phyloP scores from a whole-genome alignment of 2,113 vertebrate genomes.

The Syngnathoides biaculeatus region DNA sequence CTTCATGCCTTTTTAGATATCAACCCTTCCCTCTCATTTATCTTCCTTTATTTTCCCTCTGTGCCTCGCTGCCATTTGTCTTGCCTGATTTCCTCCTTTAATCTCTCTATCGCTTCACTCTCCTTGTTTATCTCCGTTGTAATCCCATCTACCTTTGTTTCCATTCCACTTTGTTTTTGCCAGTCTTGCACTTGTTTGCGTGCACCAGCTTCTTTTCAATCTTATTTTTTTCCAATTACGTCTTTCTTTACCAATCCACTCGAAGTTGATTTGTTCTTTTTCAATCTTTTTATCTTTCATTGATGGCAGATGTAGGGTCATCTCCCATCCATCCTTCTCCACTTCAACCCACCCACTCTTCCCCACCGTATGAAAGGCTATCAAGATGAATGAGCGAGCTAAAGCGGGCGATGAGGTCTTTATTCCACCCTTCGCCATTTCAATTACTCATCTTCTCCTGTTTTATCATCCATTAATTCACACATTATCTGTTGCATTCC shows the following conservation, averaged over 20 bases:
- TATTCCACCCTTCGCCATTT: neutral
- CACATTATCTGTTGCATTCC: neutral
- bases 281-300: neutral
- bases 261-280: neutral
- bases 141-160: neutral
- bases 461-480: neutral
- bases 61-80: neutral
- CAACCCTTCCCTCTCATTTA: neutral
- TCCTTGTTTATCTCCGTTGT: slow-evolving; percentile 6
- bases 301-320: neutral
- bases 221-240: neutral
- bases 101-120: slow-evolving; percentile 5
- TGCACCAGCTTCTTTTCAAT: neutral
- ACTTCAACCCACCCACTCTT: neutral
- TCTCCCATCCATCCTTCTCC: neutral
- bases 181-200: neutral
- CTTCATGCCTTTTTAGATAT: slow-evolving; percentile 5
- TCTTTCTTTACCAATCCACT: neutral
- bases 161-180: neutral
- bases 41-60: slow-evolving; percentile 3
- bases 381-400: slow-evolving; percentile 8
- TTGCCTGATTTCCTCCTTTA: neutral
- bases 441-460: neutral
- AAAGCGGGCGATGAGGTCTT: neutral
- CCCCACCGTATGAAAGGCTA: neutral